phyloP scores from a whole-genome alignment of 2,113 vertebrate genomes.

The Haemorhous mexicanus region DNA sequence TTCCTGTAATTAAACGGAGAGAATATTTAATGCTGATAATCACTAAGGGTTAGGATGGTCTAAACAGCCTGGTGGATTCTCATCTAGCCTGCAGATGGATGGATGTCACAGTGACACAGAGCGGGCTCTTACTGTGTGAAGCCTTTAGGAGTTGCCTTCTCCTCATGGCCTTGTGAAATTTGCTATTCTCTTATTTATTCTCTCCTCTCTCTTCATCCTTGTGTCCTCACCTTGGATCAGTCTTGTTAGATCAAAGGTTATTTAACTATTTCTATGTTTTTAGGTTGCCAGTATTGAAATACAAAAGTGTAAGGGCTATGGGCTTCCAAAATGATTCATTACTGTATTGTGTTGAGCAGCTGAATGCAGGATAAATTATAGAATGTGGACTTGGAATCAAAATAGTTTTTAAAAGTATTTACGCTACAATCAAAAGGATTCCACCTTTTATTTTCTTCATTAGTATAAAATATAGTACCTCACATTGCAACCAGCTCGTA shows the following conservation, averaged over 20 bases:
- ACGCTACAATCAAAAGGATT: neutral
- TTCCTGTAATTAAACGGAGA: conserved; percentile 44
- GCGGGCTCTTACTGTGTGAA: neutral
- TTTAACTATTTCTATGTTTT: neutral
- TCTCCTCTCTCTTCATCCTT: neutral
- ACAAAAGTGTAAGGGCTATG: neutral
- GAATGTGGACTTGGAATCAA: neutral
- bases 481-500: neutral
- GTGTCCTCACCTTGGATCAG: neutral
- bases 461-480: neutral
- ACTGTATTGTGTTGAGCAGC: neutral
- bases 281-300: neutral
- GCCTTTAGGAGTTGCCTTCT: neutral
- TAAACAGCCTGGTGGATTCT: neutral
- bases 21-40: conserved; percentile 6
- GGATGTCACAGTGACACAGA: neutral
- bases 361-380: neutral
- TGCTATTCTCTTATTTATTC: neutral
- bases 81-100: neutral
- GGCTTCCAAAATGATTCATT: neutral
- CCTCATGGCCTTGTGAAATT: neutral
- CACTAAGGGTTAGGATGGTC: neutral
- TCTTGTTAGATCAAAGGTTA: neutral
- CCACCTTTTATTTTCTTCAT: neutral
- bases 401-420: neutral